Percentiles rank a stretch among this genome's conserved stretches.
Evolutionary conservation across 2,797 vertebrate species (phyloP).

Genomic region (Dermochelys coriacea): DNA sequence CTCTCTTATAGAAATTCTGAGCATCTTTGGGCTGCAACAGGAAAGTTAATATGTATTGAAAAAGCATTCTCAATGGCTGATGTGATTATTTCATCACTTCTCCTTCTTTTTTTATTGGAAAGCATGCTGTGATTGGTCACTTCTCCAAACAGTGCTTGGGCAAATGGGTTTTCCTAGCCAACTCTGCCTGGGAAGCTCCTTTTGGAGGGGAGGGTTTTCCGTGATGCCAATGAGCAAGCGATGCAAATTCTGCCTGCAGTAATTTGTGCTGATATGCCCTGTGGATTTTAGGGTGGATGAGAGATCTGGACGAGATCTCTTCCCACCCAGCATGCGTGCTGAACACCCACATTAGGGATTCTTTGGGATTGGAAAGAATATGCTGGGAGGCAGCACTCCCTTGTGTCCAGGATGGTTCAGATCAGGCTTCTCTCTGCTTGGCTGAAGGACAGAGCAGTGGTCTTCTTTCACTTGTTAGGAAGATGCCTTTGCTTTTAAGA

Average conservation of each 20-base stretch:
- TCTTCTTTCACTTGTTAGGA: not conserved
- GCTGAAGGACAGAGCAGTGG: not conserved
- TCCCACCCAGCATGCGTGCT: not conserved
- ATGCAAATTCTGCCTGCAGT: not conserved
- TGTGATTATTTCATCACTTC: not conserved
- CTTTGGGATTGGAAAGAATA: not conserved
- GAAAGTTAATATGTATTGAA: not conserved
- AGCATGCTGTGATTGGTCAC: not conserved
- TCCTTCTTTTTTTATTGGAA: not conserved
- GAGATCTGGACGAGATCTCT: not conserved
- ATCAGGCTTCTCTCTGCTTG: not conserved
- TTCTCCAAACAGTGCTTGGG: not conserved
- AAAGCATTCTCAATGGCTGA: not conserved
- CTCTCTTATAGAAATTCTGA: not conserved
- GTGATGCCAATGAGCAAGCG: not conserved
- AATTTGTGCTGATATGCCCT: not conserved
- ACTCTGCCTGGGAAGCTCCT: too few species aligned
- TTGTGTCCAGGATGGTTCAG: not conserved
- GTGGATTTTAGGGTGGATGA: not conserved
- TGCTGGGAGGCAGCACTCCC: not conserved
- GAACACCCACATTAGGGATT: not conserved
- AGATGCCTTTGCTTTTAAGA: not conserved
- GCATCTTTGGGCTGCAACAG: not conserved
- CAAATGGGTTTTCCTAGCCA: not conserved
- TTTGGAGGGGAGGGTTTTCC: accelerated